phyloP scores from a whole-genome alignment of 2,113 vertebrate genomes.

The Holacanthus passer region DNA sequence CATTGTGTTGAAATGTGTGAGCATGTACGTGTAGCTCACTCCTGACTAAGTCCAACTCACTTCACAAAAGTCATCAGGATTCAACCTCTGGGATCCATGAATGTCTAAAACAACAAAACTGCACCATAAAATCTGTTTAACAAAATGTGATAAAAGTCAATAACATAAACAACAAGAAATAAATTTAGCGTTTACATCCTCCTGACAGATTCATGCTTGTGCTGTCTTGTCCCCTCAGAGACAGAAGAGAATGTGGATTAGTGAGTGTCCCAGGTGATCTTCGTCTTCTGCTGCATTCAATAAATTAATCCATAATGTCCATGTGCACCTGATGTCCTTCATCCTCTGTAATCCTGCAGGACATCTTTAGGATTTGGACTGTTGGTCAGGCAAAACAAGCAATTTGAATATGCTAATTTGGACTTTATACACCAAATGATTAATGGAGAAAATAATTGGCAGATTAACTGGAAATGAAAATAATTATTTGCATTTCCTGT shows the following conservation, averaged over 20 bases:
- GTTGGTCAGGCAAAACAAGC: neutral
- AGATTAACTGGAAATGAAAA: neutral
- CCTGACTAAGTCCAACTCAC: neutral
- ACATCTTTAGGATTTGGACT: neutral
- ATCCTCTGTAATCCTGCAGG: neutral
- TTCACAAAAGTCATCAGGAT: too few species aligned
- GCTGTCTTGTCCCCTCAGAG: neutral
- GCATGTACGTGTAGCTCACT: neutral
- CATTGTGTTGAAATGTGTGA: neutral
- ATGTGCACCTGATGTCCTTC: neutral
- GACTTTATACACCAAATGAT: neutral
- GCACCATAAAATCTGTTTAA: neutral
- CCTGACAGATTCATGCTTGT: too few species aligned
- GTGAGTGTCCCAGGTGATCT: neutral
- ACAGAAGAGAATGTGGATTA: neutral
- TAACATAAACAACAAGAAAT: neutral
- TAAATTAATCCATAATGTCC: constrained; percentile 11
- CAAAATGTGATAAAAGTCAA: neutral
- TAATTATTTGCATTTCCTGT: neutral
- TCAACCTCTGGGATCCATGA: too few species aligned
- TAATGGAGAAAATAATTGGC: too few species aligned
- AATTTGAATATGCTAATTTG: neutral
- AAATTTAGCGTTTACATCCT: neutral
- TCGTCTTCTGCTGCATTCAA: neutral
- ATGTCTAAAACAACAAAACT: too few species aligned